Percentiles rank a stretch among this genome's conserved stretches.
Conservation (phyloP, 2,888 invertebrate genomes). For the Heliconius charithonia region DNA sequence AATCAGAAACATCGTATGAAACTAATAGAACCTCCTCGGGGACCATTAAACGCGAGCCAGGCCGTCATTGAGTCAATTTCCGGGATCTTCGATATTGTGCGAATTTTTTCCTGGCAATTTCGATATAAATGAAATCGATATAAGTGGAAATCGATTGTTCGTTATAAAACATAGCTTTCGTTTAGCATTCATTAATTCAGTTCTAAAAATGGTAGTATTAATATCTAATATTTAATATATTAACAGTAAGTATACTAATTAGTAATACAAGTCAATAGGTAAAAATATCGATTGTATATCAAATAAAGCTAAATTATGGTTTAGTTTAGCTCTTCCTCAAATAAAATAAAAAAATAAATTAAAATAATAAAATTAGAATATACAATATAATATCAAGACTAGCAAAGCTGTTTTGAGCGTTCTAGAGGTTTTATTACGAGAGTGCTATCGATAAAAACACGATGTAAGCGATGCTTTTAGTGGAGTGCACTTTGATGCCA, state of each 20-base stretch:
- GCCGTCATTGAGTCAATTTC: slow-evolving; percentile 55
- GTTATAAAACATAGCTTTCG: neutral
- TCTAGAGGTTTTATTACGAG: slow-evolving; percentile 35
- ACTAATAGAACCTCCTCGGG: slow-evolving; percentile 69
- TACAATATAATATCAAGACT: slow-evolving; percentile 3
- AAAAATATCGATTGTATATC: too few relatives aligned
- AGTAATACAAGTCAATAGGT: too few relatives aligned
- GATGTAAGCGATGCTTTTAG: slow-evolving; percentile 52
- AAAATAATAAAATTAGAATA: neutral
- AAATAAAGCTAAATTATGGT: too few relatives aligned
- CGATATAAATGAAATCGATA: slow-evolving; percentile 19
- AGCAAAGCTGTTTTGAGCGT: slow-evolving; percentile 15
- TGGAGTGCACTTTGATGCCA: slow-evolving; percentile 54
- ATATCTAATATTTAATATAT: too few relatives aligned
- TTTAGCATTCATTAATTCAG: too few relatives aligned
- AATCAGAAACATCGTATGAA: slow-evolving; percentile 63
- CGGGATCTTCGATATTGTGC: slow-evolving; percentile 51
- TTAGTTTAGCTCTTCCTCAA: too few relatives aligned
- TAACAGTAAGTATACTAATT: too few relatives aligned
- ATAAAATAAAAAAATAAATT: neutral
- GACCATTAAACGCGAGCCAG: slow-evolving; percentile 65
- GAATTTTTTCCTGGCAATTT: slow-evolving; percentile 44
- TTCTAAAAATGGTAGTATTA: too few relatives aligned
- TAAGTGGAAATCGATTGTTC: slow-evolving; percentile 23
- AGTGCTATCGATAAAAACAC: slow-evolving; percentile 43